phyloP scores from a whole-genome alignment of 1,140 invertebrate genomes.

The Macrosteles quadrilineatus region DNA sequence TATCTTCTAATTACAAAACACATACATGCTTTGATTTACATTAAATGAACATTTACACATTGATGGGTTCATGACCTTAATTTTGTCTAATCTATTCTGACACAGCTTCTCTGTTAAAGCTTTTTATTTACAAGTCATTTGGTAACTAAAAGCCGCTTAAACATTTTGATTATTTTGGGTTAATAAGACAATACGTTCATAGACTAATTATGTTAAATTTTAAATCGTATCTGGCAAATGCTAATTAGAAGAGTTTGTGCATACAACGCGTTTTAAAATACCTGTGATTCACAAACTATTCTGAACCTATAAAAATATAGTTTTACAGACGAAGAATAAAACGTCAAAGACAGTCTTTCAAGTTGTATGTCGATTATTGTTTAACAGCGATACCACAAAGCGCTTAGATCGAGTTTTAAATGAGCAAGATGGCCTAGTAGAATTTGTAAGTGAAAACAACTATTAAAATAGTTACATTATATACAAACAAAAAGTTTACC shows the following conservation, averaged over 20 bases:
- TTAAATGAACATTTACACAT: too few species aligned
- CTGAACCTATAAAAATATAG: slow-evolving; percentile 11
- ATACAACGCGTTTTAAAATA: neutral
- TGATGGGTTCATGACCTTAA: too few species aligned
- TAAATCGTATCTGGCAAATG: too few species aligned
- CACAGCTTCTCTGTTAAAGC: slow-evolving; percentile 10
- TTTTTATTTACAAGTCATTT: neutral
- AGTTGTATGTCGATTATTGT: neutral
- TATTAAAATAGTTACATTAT: slow-evolving; percentile 24
- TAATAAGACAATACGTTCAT: too few species aligned
- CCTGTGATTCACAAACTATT: neutral
- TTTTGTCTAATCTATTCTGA: neutral
- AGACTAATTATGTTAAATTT: too few species aligned
- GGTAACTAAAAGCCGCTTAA: neutral
- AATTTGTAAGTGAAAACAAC: slow-evolving; percentile 5
- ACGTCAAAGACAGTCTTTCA: slow-evolving; percentile 12
- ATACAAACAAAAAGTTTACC: slow-evolving; percentile 29
- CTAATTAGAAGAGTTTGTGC: neutral
- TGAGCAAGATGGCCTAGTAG: too few species aligned
- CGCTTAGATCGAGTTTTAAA: too few species aligned
- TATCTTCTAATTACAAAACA: too few species aligned
- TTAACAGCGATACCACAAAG: neutral
- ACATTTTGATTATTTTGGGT: neutral
- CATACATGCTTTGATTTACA: too few species aligned
- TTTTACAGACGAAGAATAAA: neutral